Evolutionary conservation across 2,797 vertebrate genomes (phyloP), one percentile per base, ranked within the genome.

Genomic region (Hydrolagus colliei): DNA sequence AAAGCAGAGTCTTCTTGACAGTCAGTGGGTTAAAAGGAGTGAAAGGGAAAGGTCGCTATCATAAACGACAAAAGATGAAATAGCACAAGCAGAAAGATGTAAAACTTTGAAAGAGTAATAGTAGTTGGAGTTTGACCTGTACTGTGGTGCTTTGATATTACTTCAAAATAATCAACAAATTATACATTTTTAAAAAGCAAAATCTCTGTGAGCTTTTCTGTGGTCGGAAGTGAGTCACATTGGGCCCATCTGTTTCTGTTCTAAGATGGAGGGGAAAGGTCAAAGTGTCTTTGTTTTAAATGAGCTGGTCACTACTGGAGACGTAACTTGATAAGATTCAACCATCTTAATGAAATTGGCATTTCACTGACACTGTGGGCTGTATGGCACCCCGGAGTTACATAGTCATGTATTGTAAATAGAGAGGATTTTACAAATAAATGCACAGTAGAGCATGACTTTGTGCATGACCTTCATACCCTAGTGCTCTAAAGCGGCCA

Each of bases 1-100:
- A 97, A 96, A 96, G 94, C 93, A 91, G 94, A 94, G 93, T 93
- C 95, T 93, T 95, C 96, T 95, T 94, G 95, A 96, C 94, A 95
- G 93, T 95, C 92, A 91, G 94, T 95, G 90, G 93, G 95, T 94
- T 93, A 96, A 95, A 93, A 95, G 95, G 96, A 95, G 96, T 90
- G 90, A 80, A 80, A 82, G 18, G 3, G 18, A 52, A 84, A 41
- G 41, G 41, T 52, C 41, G 41, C 41, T 52, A 91, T 93, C 94
- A 96, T 93, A 96, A 96, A 95, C 93, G 95, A 94, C 89, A 91
- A 90, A 91, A 92, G 89, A 90, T 92, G 73, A 59, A 86, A 90
- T 87, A 91, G 90, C 89, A 92, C 88, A 90, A 89, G 90, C 93
- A 93, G 89, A 91, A 89, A 89, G 90, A 89, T 87, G 90, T 90